Evolutionary conservation across 2,113 vertebrate genomes (phyloP).

Genomic region (Gnathonemus echidnorhynchus): DNA sequence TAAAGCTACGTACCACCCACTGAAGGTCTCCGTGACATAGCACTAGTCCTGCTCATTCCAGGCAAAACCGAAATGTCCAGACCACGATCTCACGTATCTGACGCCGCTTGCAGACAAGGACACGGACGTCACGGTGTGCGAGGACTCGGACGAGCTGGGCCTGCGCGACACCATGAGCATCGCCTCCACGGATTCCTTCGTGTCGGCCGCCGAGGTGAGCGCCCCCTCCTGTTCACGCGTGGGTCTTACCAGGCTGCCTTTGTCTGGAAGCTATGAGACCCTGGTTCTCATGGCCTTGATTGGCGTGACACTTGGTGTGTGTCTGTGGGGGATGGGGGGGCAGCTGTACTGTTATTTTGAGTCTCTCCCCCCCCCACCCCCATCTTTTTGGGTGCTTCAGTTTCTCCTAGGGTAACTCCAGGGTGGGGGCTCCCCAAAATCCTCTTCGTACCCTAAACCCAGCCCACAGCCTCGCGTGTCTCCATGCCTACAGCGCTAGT

Average conservation of each 20-base stretch:
- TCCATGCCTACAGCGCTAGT: neutral
- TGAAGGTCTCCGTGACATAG: neutral
- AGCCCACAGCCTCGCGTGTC: neutral
- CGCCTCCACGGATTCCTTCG: conserved; percentile 83
- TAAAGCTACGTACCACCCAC: neutral
- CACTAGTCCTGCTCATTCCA: neutral
- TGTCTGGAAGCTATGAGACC: neutral
- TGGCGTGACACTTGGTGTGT: neutral
- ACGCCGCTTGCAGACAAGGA: conserved; percentile 64
- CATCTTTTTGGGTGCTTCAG: neutral
- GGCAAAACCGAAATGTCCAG: neutral
- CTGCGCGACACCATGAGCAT: conserved; percentile 77
- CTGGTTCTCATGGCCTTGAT: neutral
- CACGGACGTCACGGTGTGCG: conserved; percentile 61
- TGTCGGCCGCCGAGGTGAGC: conserved; percentile 85
- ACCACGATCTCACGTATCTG: neutral
- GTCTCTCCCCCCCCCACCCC: conserved; percentile 1
- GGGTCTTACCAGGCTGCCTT: neutral
- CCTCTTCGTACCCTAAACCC: neutral
- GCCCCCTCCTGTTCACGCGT: neutral
- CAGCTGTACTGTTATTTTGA: conserved; percentile 29
- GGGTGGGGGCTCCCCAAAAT: neutral
- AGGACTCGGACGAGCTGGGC: conserved; percentile 67
- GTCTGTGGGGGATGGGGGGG: neutral
- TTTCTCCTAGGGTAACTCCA: neutral